Percentiles rank a stretch among this genome's conserved stretches.
phyloP scores from a whole-genome alignment of 2,888 invertebrate genomes.

The Rhorus exstirpatorius region DNA sequence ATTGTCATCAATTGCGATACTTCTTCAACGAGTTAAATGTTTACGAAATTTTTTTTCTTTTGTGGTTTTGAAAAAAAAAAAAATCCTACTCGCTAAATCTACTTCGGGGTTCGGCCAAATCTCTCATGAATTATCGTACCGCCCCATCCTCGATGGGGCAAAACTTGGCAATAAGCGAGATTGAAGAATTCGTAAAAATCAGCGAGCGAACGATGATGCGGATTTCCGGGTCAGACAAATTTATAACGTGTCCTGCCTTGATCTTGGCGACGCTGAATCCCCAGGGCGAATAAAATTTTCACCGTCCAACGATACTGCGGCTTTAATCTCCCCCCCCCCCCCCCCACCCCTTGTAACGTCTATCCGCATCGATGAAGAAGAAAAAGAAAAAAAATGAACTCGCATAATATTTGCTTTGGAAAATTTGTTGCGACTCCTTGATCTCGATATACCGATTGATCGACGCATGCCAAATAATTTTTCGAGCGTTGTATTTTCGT shows the following conservation, averaged over 20 bases:
- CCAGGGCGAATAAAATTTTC: conserved; percentile 35
- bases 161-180: conserved; percentile 40
- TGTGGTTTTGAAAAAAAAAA: no score
- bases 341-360: conserved; percentile 7
- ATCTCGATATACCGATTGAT: no score
- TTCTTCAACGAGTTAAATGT: conserved; percentile 33
- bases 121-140: conserved; percentile 41
- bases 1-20: conserved; percentile 33
- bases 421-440: background rate
- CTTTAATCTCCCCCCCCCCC: no score
- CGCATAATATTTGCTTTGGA: background rate
- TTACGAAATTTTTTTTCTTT: background rate
- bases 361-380: conserved; percentile 23
- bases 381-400: background rate
- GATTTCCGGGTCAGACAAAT: conserved; percentile 50
- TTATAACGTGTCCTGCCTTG: conserved; percentile 5
- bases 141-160: conserved; percentile 6
- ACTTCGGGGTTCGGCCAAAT: conserved; percentile 76
- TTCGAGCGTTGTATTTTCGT: background rate
- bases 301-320: conserved; percentile 24
- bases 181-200: conserved; percentile 35
- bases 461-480: background rate
- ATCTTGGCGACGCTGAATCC: conserved; percentile 2
- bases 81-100: conserved; percentile 77
- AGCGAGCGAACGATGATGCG: conserved; percentile 26